Conservation (phyloP, 2,113 vertebrate genomes). For the Laticauda laticaudata region DNA sequence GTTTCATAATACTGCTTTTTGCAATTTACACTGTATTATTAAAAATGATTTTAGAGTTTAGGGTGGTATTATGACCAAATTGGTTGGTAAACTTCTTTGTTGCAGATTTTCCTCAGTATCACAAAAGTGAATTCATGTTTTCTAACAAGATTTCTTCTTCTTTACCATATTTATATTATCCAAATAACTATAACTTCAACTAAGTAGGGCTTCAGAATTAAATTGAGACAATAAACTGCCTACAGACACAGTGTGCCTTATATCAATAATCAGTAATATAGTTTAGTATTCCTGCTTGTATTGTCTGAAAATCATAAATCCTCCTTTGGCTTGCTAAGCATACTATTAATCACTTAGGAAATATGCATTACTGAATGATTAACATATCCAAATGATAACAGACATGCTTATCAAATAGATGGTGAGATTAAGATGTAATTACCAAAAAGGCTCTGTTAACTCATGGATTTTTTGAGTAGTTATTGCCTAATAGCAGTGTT, state of each 20-base stretch:
- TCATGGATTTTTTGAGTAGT: neutral
- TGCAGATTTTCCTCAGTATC: neutral
- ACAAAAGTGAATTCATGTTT: neutral
- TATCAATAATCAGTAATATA: neutral
- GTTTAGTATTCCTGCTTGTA: neutral
- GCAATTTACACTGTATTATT: neutral
- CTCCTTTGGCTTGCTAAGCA: neutral
- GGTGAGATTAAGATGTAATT: neutral
- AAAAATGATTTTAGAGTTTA: neutral
- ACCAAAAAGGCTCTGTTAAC: neutral
- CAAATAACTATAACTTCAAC: neutral
- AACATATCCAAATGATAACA: conserved; percentile 9
- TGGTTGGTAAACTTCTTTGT: neutral
- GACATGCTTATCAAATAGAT: neutral
- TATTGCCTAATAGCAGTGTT: neutral
- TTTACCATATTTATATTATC: neutral
- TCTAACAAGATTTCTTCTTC: neutral
- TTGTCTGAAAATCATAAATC: conserved; percentile 15
- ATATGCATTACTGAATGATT: neutral
- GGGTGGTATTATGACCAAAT: neutral
- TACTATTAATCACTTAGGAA: neutral
- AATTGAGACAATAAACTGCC: neutral
- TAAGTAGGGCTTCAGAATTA: neutral
- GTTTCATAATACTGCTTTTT: neutral
- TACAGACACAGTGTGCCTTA: neutral